Conservation (phyloP, 2,888 invertebrate genomes). For the Drosophila imparisetae region DNA sequence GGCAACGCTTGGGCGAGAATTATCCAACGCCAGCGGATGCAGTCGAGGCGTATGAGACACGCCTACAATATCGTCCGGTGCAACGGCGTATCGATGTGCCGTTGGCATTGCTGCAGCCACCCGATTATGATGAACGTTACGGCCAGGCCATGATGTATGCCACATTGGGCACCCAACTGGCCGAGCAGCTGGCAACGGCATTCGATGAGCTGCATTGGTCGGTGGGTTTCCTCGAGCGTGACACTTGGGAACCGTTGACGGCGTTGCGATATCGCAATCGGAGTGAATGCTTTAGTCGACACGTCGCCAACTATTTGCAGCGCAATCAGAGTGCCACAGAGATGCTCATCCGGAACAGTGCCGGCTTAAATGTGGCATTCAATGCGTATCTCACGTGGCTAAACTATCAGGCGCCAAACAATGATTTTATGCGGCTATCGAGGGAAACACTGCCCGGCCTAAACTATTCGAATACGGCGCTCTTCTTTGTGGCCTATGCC, state of each 20-base stretch:
- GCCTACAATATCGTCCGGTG: constrained; percentile 68
- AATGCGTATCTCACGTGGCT: constrained; percentile 81
- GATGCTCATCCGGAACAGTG: constrained; percentile 69
- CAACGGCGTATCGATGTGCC: constrained; percentile 76
- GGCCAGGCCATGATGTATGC: constrained; percentile 74
- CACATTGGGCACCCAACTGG: constrained; percentile 71
- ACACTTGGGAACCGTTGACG: constrained; percentile 74
- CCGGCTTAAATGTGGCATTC: constrained; percentile 79
- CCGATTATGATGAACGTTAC: constrained; percentile 71
- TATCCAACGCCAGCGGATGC: constrained; percentile 59
- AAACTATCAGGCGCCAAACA: constrained; percentile 70
- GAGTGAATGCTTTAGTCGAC: constrained; percentile 73
- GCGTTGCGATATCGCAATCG: constrained; percentile 70
- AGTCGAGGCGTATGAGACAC: constrained; percentile 75
- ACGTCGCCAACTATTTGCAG: constrained; percentile 72
- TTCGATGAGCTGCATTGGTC: constrained; percentile 82
- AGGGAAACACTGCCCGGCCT: constrained; percentile 80
- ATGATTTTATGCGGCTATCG: constrained; percentile 66
- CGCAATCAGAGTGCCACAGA: constrained; percentile 53
- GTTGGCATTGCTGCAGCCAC: constrained; percentile 78
- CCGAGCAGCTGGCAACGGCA: constrained; percentile 68
- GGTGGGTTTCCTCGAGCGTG: constrained; percentile 60
- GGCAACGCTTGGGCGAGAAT: constrained; percentile 59
- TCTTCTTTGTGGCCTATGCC: constrained; percentile 82
- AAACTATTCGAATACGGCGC: constrained; percentile 81